Base-by-base conservation (phyloP, 1,140 invertebrate genomes). In the Phortica variegata region DNA sequence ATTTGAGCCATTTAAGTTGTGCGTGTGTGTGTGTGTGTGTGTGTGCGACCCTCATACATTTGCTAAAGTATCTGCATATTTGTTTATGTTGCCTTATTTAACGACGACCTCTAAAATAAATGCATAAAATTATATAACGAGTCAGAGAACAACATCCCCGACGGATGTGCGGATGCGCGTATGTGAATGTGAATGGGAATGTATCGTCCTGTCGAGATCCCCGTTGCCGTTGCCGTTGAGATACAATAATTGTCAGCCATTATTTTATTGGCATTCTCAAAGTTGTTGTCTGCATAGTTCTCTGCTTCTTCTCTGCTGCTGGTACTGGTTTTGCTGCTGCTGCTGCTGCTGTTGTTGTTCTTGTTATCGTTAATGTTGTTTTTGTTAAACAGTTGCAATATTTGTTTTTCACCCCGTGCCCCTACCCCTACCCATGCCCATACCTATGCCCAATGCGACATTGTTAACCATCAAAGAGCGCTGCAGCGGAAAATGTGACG, bases 181-280 rank as follows among this genome's bases (percentile, higher is more conserved):
- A 31, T 31, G 12, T 7, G 12, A 31, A 31, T 31, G 29, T 8
- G 29, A 31, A 31, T 31, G 29, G 12, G 7, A 12, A 31, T n/a
- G n/a, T n/a, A n/a, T n/a, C n/a, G n/a, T n/a, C n/a, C n/a, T n/a
- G n/a, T n/a, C n/a, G n/a, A n/a, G n/a, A n/a, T n/a, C n/a, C n/a
- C n/a, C n/a, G 29, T 31, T 7, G 29, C 29, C 29, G 29, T 12
- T 8, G 7, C 29, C 29, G 7, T 31, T 12, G 29, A 31, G 12
- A 31, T 31, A 12, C 12, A 60, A 57, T 60, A 62, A 68, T 68
- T 58, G 60, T 62, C 63, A 53, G 60, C 59, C 63, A 68, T 61
- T 68, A 68, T 68, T 65, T 60, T 47, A 52, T 38, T 50, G 56
- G 50, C 58, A 68, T 60, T 43, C 53, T 50, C 39, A 21, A 51